These are phyloP conservation scores for Alcedo quadribrachys DNA, from an alignment of 2,797 vertebrate species.

Conservation along the genomic window DNA sequence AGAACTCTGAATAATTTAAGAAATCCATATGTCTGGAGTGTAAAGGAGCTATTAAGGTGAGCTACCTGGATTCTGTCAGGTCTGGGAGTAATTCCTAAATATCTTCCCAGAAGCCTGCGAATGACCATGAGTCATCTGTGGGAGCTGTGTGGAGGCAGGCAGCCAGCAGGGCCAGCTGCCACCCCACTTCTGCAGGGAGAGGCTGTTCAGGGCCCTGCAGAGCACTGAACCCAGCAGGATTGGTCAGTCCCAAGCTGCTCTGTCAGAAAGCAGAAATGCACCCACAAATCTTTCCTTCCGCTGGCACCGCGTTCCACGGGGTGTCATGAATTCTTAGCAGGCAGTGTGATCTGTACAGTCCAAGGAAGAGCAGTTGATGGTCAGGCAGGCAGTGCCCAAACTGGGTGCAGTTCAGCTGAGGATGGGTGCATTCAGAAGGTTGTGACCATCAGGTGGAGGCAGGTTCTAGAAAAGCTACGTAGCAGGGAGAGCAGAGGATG, in stretches of 20 bases:
- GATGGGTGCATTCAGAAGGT: not conserved
- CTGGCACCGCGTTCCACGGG: not conserved
- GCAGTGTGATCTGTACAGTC: not conserved
- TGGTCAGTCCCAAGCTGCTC: not conserved
- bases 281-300: not conserved
- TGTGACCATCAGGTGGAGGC: not conserved
- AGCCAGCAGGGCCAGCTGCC: not conserved
- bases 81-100: slow-evolving; percentile 15
- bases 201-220: not conserved
- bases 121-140: not conserved
- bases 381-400: not conserved
- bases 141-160: not conserved
- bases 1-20: slow-evolving; percentile 64
- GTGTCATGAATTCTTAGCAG: not conserved
- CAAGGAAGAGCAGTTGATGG: not conserved
- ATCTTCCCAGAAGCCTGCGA: slow-evolving; percentile 31
- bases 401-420: not conserved
- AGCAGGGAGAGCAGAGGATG: no score
- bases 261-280: not conserved
- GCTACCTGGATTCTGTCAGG: slow-evolving; percentile 1
- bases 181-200: not conserved
- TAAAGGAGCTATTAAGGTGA: slow-evolving; percentile 53
- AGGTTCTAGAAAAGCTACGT: not conserved
- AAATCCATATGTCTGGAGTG: not conserved
- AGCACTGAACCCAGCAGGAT: not conserved